Evolutionary conservation across 1,140 invertebrate species (phyloP), one percentile per base, ranked within the genome.

Genomic region (Philopotamus ludificatus): DNA sequence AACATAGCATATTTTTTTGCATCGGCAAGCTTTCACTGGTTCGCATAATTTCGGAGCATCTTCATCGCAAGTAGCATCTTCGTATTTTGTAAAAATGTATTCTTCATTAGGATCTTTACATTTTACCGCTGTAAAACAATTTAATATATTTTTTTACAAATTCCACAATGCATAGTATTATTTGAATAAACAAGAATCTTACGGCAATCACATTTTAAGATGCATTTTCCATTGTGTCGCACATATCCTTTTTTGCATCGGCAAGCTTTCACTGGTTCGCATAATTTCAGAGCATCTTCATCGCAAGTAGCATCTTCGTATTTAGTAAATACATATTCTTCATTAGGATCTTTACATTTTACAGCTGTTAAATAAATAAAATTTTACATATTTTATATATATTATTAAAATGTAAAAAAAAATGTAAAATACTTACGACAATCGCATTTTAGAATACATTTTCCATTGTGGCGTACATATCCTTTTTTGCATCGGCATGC

Each of bases 351-450:
- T 3, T 25, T 34, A 21, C 50, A 53, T 53, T 53, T 53, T 2
- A 26, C 15, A n/a, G 50, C 26, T 53, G 3, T 20, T 18, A n/a
- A 3, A 9, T 12, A 51, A 51, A 23, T 45, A 15, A 7, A 3
- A 49, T 49, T 49, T 7, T 21, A n/a, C n/a, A n/a, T n/a, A 15
- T 44, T 3, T 44, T 44, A 15, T 3, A 2, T 12, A 44, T 44
- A 15, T n/a, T 3, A 44, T 44, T 44, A n/a, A n/a, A n/a, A n/a
- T n/a, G n/a, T n/a, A n/a, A n/a, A n/a, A n/a, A n/a, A n/a, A n/a
- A n/a, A n/a, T n/a, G n/a, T n/a, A n/a, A n/a, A n/a, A 7, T 25
- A 54, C 51, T 54, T 21, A 58, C 54, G 54, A 21, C 54, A 58
- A 4, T 58, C 54, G 39, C 54, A 58, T 10, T 1, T 1, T 15